Percentiles rank a stretch among this genome's conserved stretches.
Evolutionary conservation across 2,797 vertebrate genomes (phyloP).

Genomic region (Anas bernieri): DNA sequence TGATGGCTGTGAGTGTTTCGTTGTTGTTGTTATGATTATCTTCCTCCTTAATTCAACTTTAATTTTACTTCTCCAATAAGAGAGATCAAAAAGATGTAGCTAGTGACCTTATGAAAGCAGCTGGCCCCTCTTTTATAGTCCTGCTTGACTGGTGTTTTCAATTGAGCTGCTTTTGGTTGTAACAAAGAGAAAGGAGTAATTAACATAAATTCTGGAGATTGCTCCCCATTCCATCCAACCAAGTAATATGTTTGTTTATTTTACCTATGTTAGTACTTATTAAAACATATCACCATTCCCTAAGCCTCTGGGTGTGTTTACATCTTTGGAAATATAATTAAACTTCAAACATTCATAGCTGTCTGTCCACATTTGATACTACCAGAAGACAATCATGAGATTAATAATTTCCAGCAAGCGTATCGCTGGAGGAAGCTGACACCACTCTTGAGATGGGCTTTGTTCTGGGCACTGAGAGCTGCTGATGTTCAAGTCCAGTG

Average conservation of each 20-base stretch:
- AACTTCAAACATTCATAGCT: conserved; percentile 38
- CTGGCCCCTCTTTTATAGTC: not conserved
- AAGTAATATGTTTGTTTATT: conserved; percentile 11
- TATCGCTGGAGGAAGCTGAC: not conserved
- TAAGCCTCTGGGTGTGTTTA: conserved; percentile 20
- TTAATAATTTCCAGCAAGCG: not conserved
- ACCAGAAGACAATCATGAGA: conserved; percentile 2
- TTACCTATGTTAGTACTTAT: not conserved
- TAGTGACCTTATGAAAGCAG: not conserved
- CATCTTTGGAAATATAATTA: conserved; percentile 59
- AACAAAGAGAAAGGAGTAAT: not conserved
- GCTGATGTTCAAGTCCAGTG: not conserved
- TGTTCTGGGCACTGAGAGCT: not conserved
- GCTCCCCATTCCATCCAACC: not conserved
- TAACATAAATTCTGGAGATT: not conserved
- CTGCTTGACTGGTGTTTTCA: not conserved
- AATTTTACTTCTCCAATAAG: not conserved
- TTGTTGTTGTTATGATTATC: not conserved
- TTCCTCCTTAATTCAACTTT: not conserved
- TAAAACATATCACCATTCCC: not conserved
- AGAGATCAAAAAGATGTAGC: not conserved
- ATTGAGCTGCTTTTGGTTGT: not conserved
- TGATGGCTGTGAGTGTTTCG: not conserved
- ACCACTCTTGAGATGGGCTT: not conserved
- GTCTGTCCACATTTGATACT: not conserved